Evolutionary conservation across 2,888 invertebrate species (phyloP).

Genomic region (Rotaria magnacalcarata): DNA sequence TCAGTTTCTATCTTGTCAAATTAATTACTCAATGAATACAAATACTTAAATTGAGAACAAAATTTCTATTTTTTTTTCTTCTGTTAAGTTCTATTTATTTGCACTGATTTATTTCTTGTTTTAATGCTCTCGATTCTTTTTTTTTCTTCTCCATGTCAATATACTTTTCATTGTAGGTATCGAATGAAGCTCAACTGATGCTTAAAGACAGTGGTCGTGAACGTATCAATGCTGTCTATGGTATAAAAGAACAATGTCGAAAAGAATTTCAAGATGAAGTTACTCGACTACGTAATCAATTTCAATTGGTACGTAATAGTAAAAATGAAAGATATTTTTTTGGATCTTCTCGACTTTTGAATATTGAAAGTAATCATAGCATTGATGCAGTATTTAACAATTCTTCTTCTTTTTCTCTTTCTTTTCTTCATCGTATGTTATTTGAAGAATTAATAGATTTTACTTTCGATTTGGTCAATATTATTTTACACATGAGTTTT

Average conservation of each 20-base stretch:
- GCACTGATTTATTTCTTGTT: background rate
- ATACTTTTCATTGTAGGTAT: background rate
- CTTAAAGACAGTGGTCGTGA: conserved; percentile 21
- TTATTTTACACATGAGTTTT: background rate
- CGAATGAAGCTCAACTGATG: conserved; percentile 10
- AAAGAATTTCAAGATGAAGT: conserved; percentile 33
- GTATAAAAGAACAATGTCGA: conserved; percentile 16
- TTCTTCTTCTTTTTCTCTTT: too few relatives aligned
- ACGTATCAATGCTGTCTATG: conserved; percentile 11
- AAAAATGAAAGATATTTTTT: too few relatives aligned
- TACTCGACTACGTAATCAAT: conserved; percentile 16
- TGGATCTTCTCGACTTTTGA: too few relatives aligned
- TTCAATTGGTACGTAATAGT: background rate
- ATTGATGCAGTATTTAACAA: too few relatives aligned
- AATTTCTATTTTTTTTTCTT: too few relatives aligned
- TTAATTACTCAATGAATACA: too few relatives aligned
- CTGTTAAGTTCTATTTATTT: too few relatives aligned
- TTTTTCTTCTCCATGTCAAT: background rate
- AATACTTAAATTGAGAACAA: too few relatives aligned
- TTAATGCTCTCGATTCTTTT: background rate
- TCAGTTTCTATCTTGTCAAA: too few relatives aligned
- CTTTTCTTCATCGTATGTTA: background rate
- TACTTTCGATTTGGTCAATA: background rate
- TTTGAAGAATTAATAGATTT: background rate
- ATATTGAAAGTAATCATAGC: too few relatives aligned